Conservation (phyloP, 2,797 vertebrate genomes). For the Micromesistius poutassou region DNA sequence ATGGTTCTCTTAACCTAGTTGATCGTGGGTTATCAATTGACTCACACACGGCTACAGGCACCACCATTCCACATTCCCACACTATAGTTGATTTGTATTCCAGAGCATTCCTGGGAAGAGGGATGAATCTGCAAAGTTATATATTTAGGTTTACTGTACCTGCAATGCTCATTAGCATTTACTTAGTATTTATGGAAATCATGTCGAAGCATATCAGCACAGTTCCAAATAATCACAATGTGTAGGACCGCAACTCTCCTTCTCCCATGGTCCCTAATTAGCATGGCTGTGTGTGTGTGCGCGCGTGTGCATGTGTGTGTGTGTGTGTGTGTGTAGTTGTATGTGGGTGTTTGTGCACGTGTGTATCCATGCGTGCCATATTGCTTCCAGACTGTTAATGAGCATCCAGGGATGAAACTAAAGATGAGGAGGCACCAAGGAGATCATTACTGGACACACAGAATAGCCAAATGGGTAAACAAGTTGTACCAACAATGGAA, state of each 20-base stretch:
- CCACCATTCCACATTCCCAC: neutral
- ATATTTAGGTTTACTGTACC: neutral
- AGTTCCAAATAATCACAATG: neutral
- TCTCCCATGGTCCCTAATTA: constrained; percentile 12
- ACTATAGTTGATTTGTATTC: neutral
- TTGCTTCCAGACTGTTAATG: constrained; percentile 6
- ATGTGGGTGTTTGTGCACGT: neutral
- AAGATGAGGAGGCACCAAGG: neutral
- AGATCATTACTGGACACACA: neutral
- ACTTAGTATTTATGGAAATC: neutral
- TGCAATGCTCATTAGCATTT: neutral
- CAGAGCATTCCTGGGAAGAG: neutral
- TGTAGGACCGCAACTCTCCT: neutral
- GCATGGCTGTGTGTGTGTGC: constrained; percentile 1
- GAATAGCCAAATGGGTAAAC: neutral
- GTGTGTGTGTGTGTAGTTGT: neutral
- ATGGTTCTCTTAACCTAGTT: neutral
- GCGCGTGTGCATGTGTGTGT: neutral
- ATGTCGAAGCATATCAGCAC: neutral
- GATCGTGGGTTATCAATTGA: neutral
- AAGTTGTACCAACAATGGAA: neutral
- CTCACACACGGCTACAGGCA: neutral
- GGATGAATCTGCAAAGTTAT: neutral
- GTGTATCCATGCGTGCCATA: neutral
- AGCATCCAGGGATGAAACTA: neutral